Conservation (phyloP, 2,113 vertebrate genomes). For the Chlorodrepanis virens region DNA sequence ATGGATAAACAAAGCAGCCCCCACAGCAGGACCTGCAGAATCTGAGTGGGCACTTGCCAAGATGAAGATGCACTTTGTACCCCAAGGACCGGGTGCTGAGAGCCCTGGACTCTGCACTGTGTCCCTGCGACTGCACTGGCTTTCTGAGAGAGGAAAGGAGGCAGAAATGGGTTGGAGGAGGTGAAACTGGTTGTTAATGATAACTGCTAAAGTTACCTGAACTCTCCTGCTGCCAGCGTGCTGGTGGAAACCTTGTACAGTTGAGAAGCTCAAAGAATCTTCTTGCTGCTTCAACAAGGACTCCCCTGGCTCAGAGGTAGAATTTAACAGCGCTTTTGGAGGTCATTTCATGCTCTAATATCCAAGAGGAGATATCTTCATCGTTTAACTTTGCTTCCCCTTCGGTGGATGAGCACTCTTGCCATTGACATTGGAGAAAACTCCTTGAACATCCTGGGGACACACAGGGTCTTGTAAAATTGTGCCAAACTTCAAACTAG, state of each 20-base stretch:
- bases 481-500: not conserved
- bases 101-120: not conserved
- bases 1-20: not conserved
- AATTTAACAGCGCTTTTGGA: not conserved
- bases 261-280: not conserved
- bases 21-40: not conserved
- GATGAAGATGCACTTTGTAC: not conserved
- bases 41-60: not conserved
- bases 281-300: not conserved
- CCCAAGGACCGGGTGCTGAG: not conserved
- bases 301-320: not conserved
- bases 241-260: not conserved
- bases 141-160: not conserved
- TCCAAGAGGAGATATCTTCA: not conserved
- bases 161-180: not conserved
- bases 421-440: not conserved
- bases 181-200: not conserved
- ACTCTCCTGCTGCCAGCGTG: rapidly evolving
- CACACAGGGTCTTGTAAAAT: not conserved
- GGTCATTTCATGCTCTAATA: not conserved
- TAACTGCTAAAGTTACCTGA: not conserved
- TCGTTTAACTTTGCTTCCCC: not conserved
- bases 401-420: not conserved
- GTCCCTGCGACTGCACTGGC: not conserved
- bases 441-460: not conserved